These are phyloP conservation scores for Darevskia mixta DNA, from an alignment of 2,797 vertebrate genomes.

Conservation along the genomic window DNA sequence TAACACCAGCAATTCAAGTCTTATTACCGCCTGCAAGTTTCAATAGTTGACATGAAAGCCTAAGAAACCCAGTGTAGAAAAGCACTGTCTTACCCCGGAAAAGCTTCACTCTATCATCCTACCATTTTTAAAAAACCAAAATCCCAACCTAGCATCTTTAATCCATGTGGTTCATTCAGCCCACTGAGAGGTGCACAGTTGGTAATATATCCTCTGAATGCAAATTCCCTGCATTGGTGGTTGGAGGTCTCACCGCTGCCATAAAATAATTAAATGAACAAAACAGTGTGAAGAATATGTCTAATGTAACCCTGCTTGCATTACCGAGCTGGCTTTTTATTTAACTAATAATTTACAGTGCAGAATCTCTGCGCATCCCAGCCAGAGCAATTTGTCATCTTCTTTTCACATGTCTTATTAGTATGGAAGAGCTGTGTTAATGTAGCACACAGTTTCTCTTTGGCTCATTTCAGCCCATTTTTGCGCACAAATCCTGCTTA, in stretches of 20 bases:
- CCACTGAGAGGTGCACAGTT: not conserved
- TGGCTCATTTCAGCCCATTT: constrained; percentile 28
- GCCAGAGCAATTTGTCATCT: constrained; percentile 47
- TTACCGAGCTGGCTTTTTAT: constrained; percentile 30
- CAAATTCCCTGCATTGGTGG: constrained; percentile 12
- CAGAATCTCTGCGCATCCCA: constrained; percentile 11
- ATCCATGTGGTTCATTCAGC: constrained; percentile 19
- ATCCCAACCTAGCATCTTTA: not conserved
- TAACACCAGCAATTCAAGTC: not conserved
- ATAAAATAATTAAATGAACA: constrained; percentile 47
- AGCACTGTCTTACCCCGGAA: not conserved
- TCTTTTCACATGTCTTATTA: constrained; percentile 37
- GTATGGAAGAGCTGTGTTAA: constrained; percentile 15
- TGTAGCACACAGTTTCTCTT: constrained; percentile 3
- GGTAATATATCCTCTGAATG: constrained; percentile 4
- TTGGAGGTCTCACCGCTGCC: constrained; percentile 3
- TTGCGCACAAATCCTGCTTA: not conserved
- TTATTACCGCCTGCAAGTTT: not conserved
- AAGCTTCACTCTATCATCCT: not conserved
- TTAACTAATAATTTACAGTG: constrained; percentile 44
- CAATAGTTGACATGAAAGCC: not conserved
- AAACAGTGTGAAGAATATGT: constrained; percentile 35
- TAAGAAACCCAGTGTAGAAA: not conserved
- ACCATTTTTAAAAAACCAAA: not conserved
- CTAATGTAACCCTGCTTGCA: constrained; percentile 26